Conservation (phyloP, 2,888 invertebrate genomes). For the Meiosimyza platycephala region DNA sequence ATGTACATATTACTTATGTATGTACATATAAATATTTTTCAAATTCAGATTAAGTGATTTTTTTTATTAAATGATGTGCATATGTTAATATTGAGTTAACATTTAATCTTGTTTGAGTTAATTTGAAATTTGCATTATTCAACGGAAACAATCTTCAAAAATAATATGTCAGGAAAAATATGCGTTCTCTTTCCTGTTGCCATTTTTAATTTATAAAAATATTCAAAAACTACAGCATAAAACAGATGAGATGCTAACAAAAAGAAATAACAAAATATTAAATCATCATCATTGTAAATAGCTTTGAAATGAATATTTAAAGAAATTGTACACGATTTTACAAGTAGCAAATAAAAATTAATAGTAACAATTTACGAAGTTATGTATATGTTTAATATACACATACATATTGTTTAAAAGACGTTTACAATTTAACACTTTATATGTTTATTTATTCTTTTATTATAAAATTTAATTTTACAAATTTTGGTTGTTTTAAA, state of each 20-base stretch:
- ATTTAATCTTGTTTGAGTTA: too few species aligned
- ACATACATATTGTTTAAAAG: constrained; percentile 6
- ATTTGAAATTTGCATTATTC: too few species aligned
- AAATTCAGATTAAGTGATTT: too few species aligned
- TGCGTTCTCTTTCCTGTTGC: constrained; percentile 18
- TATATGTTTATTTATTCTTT: background rate
- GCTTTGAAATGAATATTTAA: background rate
- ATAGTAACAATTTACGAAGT: too few species aligned
- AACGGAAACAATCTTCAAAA: background rate
- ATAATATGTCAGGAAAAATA: background rate
- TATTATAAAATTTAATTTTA: constrained; percentile 14
- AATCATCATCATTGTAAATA: constrained; percentile 20
- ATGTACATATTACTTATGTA: too few species aligned
- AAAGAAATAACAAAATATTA: background rate
- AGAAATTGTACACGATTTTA: background rate
- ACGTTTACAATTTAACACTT: constrained; percentile 6
- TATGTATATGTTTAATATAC: background rate
- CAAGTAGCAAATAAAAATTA: too few species aligned
- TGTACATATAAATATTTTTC: too few species aligned
- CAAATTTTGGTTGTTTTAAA: constrained; percentile 10
- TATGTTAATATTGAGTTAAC: too few species aligned
- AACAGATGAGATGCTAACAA: background rate
- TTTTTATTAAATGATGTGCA: too few species aligned
- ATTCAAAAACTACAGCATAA: constrained; percentile 1
- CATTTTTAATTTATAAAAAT: constrained; percentile 1